These are phyloP conservation scores for Sarcophaga caerulescens DNA, from an alignment of 2,888 invertebrate species.

Conservation along the genomic window DNA sequence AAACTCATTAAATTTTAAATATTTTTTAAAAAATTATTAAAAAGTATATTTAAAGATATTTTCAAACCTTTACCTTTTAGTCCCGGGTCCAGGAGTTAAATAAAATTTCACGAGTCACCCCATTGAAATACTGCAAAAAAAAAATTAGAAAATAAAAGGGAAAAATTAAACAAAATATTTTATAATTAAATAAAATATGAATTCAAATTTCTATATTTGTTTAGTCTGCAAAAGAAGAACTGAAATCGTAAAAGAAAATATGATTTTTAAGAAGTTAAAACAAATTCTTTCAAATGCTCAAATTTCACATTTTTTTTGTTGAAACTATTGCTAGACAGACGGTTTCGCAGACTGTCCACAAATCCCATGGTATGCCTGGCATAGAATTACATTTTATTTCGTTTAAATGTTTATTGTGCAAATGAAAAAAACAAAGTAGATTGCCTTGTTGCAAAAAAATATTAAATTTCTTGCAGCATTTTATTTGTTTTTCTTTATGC, in stretches of 20 bases:
- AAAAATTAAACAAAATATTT: constrained; percentile 9
- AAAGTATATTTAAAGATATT: background rate
- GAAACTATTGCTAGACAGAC: background rate
- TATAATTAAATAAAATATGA: background rate
- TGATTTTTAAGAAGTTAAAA: too few relatives aligned
- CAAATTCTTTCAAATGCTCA: background rate
- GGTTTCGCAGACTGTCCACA: background rate
- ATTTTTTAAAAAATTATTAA: background rate
- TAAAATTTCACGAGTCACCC: constrained; percentile 80
- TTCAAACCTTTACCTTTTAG: constrained; percentile 77
- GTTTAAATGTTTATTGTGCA: constrained; percentile 60
- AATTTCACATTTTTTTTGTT: background rate
- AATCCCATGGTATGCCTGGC: constrained; percentile 29
- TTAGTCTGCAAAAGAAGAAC: constrained; percentile 24
- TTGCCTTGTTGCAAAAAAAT: background rate
- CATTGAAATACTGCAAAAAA: constrained; percentile 80
- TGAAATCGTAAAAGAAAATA: constrained; percentile 14
- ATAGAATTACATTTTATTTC: constrained; percentile 17
- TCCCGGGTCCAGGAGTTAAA: constrained; percentile 81
- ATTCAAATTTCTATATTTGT: constrained; percentile 8
- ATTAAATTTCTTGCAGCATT: background rate
- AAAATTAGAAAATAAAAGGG: constrained; percentile 22
- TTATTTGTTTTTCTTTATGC: background rate
- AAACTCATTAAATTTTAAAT: too few relatives aligned
- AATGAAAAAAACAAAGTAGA: constrained; percentile 16